Conservation (phyloP, 2,113 vertebrate species). For the Thamnaconus septentrionalis region DNA sequence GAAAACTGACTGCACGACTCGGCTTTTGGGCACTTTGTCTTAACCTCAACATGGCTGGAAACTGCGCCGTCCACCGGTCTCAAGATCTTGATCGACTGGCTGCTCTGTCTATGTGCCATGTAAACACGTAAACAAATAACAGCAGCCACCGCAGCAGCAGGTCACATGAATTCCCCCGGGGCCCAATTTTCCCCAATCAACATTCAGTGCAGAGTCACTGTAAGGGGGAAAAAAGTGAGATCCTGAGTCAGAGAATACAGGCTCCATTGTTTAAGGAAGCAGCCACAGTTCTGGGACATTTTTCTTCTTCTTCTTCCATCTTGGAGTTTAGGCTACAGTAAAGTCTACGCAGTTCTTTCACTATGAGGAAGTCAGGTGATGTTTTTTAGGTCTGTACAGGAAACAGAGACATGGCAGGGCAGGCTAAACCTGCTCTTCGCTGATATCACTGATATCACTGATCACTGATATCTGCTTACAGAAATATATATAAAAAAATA, state of each 20-base stretch:
- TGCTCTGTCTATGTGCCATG: constrained; percentile 2
- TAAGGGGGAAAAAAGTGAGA: constrained; percentile 6
- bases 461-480: too few relatives aligned
- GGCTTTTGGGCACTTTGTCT: too few relatives aligned
- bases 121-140: constrained; percentile 4
- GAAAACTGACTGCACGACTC: too few relatives aligned
- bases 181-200: constrained; percentile 26
- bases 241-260: constrained; percentile 12
- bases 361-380: neutral
- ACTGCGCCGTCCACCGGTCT: neutral
- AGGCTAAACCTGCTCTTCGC: too few relatives aligned
- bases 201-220: constrained; percentile 3
- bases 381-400: too few relatives aligned
- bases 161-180: constrained; percentile 52
- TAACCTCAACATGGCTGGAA: too few relatives aligned
- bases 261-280: neutral
- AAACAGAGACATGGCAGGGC: too few relatives aligned
- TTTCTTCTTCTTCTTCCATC: too few relatives aligned
- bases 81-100: constrained; percentile 4
- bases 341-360: constrained; percentile 4
- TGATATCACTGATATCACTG: too few relatives aligned
- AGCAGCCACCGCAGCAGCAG: constrained; percentile 24
- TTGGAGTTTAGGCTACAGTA: too few relatives aligned
- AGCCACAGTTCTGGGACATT: constrained; percentile 28
- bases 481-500: too few relatives aligned